These are phyloP conservation scores for Fregata magnificens DNA, from an alignment of 2,113 vertebrate genomes.

Conservation along the genomic window DNA sequence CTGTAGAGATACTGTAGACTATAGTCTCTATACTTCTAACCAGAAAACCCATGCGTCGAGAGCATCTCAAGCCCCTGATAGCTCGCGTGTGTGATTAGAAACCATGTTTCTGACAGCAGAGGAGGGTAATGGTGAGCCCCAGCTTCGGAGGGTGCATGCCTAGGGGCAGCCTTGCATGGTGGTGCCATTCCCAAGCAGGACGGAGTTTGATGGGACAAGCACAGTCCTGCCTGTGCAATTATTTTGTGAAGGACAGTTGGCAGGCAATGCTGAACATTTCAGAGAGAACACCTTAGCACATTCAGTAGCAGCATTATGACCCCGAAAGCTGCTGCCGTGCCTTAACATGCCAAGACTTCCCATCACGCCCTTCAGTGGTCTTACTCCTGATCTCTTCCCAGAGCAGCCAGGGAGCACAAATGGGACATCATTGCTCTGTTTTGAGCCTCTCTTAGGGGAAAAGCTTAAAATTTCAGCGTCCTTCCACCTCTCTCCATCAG, in stretches of 20 bases:
- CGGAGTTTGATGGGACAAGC: neutral
- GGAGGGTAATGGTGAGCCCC: neutral
- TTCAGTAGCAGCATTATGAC: neutral
- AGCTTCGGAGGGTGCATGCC: rapidly evolving
- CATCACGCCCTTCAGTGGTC: neutral
- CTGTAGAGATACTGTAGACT: neutral
- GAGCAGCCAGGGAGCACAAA: neutral
- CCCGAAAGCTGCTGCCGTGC: neutral
- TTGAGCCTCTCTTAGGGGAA: neutral
- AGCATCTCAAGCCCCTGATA: neutral
- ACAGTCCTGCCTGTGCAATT: neutral
- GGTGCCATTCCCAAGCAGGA: neutral
- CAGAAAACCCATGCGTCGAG: neutral
- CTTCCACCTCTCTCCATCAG: neutral
- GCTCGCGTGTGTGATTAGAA: neutral
- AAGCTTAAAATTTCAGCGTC: neutral
- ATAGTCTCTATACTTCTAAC: neutral
- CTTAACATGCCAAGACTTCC: neutral
- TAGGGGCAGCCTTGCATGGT: neutral
- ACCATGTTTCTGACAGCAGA: neutral
- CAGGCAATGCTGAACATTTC: neutral
- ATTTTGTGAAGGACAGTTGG: neutral
- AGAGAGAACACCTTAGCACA: neutral
- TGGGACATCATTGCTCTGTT: neutral
- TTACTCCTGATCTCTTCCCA: neutral